phyloP scores from a whole-genome alignment of 2,113 vertebrate genomes.

The Antechinus stuartii region DNA sequence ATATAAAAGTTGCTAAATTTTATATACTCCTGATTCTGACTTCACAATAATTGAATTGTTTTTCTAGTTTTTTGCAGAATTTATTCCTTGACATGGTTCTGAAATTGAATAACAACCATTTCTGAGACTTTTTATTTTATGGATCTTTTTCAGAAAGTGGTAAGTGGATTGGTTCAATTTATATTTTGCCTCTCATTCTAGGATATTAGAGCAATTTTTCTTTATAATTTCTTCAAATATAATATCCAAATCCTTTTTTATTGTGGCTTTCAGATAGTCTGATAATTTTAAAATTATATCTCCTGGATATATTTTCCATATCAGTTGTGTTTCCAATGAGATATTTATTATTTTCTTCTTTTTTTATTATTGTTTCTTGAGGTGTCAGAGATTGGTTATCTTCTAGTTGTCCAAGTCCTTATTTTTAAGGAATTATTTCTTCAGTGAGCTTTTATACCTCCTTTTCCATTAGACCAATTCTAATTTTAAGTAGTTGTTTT shows the following conservation, averaged over 20 bases:
- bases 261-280: too few relatives aligned
- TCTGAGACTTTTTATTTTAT: neutral
- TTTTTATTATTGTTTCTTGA: neutral
- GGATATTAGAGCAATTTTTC: too few relatives aligned
- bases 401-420: neutral
- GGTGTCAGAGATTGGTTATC: neutral
- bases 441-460: neutral
- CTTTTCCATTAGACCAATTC: neutral
- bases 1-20: neutral
- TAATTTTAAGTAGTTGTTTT: neutral
- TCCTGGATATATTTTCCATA: too few relatives aligned
- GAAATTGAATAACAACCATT: neutral
- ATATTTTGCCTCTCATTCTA: too few relatives aligned
- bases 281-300: too few relatives aligned
- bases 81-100: neutral
- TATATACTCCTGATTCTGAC: neutral
- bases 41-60: neutral
- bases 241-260: too few relatives aligned
- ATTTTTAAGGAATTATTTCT: neutral
- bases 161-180: too few relatives aligned
- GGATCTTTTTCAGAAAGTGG: too few relatives aligned
- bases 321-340: too few relatives aligned
- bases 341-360: neutral
- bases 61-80: neutral
- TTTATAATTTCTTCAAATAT: too few relatives aligned